Evolutionary conservation across 2,888 invertebrate genomes (phyloP).

Genomic region (Mantis religiosa): DNA sequence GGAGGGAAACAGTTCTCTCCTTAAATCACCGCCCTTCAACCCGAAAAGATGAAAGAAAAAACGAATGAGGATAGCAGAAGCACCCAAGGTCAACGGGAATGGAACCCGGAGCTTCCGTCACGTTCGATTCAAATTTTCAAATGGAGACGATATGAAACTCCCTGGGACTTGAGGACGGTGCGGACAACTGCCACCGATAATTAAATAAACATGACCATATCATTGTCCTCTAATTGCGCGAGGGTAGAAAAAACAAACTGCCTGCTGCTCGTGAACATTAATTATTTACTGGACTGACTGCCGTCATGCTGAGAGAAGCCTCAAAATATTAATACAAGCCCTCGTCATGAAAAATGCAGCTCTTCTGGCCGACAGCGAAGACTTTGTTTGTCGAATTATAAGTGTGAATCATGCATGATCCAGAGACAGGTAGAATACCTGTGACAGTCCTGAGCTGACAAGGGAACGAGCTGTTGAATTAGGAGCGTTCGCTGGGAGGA

Average conservation of each 20-base stretch:
- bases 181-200: neutral
- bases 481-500: no score
- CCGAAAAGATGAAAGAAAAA: no score
- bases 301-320: neutral
- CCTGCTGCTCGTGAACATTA: neutral
- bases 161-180: no score
- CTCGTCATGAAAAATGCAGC: constrained; percentile 28
- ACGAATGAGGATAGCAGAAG: no score
- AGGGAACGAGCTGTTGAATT: no score
- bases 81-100: no score
- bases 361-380: constrained; percentile 27
- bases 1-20: no score
- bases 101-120: no score
- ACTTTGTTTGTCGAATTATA: constrained; percentile 33
- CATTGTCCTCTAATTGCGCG: neutral
- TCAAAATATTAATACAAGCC: constrained; percentile 28
- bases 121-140: no score
- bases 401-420: constrained; percentile 28
- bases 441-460: neutral
- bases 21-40: no score
- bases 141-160: no score
- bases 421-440: neutral
- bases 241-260: neutral
- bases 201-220: neutral
- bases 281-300: neutral